Percentiles rank a stretch among this genome's conserved stretches.
Evolutionary conservation across 2,113 vertebrate species (phyloP).

Genomic region (Haemorhous mexicanus): DNA sequence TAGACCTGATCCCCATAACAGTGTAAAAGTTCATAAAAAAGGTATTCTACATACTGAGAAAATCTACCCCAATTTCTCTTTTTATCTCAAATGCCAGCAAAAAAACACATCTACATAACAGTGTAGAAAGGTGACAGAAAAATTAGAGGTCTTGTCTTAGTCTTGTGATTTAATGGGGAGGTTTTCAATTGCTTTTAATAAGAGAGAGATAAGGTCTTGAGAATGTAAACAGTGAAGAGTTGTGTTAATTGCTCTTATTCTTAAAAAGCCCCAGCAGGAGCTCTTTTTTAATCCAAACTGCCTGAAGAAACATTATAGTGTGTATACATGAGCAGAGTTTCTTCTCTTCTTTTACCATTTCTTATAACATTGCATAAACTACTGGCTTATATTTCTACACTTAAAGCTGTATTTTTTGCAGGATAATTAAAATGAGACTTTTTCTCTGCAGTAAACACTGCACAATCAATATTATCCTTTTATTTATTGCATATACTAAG

Average conservation of each 20-base stretch:
- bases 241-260: constrained; percentile 8
- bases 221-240: neutral
- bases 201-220: neutral
- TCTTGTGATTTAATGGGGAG: neutral
- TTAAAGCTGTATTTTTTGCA: neutral
- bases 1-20: neutral
- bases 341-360: neutral
- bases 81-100: neutral
- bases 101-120: neutral
- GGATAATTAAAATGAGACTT: neutral
- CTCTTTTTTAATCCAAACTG: neutral
- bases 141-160: neutral
- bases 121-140: neutral
- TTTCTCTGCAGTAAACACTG: neutral
- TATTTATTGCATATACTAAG: neutral
- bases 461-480: neutral
- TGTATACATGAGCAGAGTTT: neutral
- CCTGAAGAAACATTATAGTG: neutral
- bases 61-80: neutral
- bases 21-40: neutral
- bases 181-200: neutral
- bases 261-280: neutral
- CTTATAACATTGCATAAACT: neutral
- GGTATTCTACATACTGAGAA: neutral
- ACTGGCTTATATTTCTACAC: neutral